Conservation (phyloP, 2,113 vertebrate species). For the Neogale vison region DNA sequence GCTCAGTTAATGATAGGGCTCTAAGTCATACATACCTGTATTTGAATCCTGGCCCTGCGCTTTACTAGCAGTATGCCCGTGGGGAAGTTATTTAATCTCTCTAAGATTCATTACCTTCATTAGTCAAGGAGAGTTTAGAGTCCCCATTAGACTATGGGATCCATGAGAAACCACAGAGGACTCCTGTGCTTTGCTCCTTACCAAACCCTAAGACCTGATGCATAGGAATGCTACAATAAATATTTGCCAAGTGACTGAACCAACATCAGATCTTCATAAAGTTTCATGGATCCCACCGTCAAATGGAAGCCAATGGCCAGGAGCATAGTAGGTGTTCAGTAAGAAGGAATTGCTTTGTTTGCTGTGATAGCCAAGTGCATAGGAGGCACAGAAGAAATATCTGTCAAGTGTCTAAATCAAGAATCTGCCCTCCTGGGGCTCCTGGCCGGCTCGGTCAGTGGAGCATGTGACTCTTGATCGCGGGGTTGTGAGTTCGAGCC, state of each 20-base stretch:
- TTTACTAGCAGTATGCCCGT: not conserved
- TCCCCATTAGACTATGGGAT: not conserved
- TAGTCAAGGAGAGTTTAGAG: not conserved
- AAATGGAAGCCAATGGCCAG: not conserved
- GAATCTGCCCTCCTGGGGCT: not conserved
- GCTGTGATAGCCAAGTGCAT: not conserved
- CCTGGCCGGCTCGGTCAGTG: not conserved
- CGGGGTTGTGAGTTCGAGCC: not conserved
- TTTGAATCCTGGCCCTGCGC: slow-evolving; percentile 5
- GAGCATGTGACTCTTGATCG: not conserved
- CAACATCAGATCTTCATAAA: not conserved
- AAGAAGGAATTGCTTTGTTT: not conserved
- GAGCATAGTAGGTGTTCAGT: not conserved
- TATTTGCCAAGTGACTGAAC: slow-evolving; percentile 9
- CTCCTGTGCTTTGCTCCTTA: not conserved
- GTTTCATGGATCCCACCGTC: not conserved
- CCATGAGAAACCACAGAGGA: not conserved
- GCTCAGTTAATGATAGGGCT: not conserved
- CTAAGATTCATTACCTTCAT: not conserved
- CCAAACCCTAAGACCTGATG: not conserved
- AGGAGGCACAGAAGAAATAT: not conserved
- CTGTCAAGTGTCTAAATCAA: not conserved
- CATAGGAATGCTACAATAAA: not conserved
- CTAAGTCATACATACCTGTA: not conserved
- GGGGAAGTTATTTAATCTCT: not conserved